A percentile compares a stretch with the other conserved stretches of the same genome.
Evolutionary conservation across 1,140 invertebrate species (phyloP).

Genomic region (Sipha flava): DNA sequence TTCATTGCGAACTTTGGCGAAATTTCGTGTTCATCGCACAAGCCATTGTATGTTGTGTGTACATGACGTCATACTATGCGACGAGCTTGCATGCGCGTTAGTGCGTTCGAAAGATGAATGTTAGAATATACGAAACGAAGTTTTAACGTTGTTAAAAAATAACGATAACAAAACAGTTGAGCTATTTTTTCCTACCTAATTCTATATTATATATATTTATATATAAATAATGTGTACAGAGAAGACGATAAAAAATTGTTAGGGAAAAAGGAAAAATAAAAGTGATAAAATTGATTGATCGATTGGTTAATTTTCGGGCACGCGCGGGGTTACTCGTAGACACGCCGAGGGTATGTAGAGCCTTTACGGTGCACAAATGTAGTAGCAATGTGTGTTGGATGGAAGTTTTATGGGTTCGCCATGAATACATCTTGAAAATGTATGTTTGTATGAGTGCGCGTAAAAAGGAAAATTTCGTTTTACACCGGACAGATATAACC

Average conservation of each 20-base stretch:
- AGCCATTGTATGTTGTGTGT: too few relatives aligned
- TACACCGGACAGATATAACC: neutral
- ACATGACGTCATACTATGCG: neutral
- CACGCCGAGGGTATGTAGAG: neutral
- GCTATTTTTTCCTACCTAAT: neutral
- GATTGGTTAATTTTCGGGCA: neutral
- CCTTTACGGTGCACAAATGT: neutral
- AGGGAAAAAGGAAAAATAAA: neutral
- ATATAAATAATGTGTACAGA: neutral
- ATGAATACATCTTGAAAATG: neutral
- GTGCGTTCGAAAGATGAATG: neutral
- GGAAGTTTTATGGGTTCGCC: neutral
- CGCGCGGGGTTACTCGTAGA: neutral
- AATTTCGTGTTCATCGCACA: too few relatives aligned
- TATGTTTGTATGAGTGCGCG: neutral
- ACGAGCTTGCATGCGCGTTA: neutral
- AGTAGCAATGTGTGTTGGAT: too few relatives aligned
- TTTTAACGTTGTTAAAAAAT: neutral
- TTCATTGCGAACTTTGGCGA: too few relatives aligned
- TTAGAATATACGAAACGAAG: neutral
- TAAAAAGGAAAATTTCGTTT: neutral
- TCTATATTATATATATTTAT: neutral
- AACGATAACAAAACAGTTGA: neutral
- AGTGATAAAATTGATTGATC: conserved; percentile 9
- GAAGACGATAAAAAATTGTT: neutral